Evolutionary conservation across 2,888 invertebrate genomes (phyloP), one percentile per base, ranked within the genome.

Genomic region (Morinoia aosen): DNA sequence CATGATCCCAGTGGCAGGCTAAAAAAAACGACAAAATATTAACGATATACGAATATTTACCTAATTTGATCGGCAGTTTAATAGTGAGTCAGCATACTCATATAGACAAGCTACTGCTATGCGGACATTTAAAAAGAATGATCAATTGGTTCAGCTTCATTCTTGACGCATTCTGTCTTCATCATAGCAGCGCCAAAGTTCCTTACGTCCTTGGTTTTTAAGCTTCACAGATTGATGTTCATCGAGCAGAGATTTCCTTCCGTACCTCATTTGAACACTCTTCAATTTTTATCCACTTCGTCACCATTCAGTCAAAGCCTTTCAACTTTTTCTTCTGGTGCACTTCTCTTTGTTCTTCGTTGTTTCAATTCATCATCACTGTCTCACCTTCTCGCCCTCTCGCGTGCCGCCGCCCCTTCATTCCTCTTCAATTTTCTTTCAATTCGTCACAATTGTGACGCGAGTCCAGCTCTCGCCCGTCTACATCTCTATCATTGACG

Each of bases 391-490:
- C 56, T 40, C 91, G 11, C 11, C 48, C 91, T 48, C 40, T 94
- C 56, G n/a, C 56, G 57, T 56, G 58, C 58, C 94, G 33, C 58
- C 58, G n/a, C 57, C 57, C 39, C 57, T 56, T 58, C 58, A 57
- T 94, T 57, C 33, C 94, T 56, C 56, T 94, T 57, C 33, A 48
- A 56, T 91, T 91, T 57, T 91, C 91, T 91, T 56, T 58, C 94
- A 39, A 58, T 94, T 56, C 64, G 25, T 58, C 58, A 48, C 94
- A 48, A 19, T 94, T 64, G 39, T 25, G 61, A 61, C 57, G 19
- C 8, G 61, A 25, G 61, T 61, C 94, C 57, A 40, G 40, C 39
- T 94, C 94, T 61, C 61, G 40, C 94, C n/a, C 94, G 40, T 64
- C 40, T 40, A 39, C 76, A 48, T 56, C 94, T 94, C 56, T 94